Evolutionary conservation across 2,888 invertebrate genomes (phyloP).

Genomic region (Ligdia adustata): DNA sequence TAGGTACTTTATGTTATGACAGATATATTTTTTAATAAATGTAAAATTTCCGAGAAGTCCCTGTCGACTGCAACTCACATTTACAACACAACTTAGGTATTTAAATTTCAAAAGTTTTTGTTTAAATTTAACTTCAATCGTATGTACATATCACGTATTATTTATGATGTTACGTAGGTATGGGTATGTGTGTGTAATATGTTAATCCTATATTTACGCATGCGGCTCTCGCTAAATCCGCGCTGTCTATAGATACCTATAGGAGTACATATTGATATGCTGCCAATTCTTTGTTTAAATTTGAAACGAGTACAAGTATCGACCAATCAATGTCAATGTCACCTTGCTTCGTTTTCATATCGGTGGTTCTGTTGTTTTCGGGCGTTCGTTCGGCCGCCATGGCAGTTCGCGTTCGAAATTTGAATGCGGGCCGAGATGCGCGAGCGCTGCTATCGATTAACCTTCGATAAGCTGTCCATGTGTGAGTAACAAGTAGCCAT

Average conservation of each 20-base stretch:
- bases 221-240: slow-evolving; percentile 25
- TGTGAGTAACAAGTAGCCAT: slow-evolving; percentile 53
- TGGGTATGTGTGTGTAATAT: slow-evolving; percentile 13
- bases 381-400: slow-evolving; percentile 66
- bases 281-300: slow-evolving; percentile 46
- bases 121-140: background rate
- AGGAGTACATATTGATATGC: slow-evolving; percentile 18
- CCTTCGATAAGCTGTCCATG: slow-evolving; percentile 65
- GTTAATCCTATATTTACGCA: slow-evolving; percentile 25
- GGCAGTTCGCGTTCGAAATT: slow-evolving; percentile 76
- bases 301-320: slow-evolving; percentile 48
- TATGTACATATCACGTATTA: slow-evolving; percentile 6
- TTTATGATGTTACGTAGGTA: slow-evolving; percentile 9
- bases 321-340: slow-evolving; percentile 76
- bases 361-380: slow-evolving; percentile 56
- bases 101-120: background rate
- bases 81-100: too few relatives aligned
- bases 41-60: background rate
- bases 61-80: background rate
- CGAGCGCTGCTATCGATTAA: slow-evolving; percentile 71
- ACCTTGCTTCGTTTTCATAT: slow-evolving; percentile 55
- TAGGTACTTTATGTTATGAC: background rate
- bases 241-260: slow-evolving; percentile 10
- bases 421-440: slow-evolving; percentile 79
- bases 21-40: background rate